A percentile compares a stretch with the other conserved stretches of the same genome.
These are phyloP conservation scores for Oreotrochilus melanogaster DNA, from an alignment of 2,113 vertebrate genomes.

Conservation along the genomic window DNA sequence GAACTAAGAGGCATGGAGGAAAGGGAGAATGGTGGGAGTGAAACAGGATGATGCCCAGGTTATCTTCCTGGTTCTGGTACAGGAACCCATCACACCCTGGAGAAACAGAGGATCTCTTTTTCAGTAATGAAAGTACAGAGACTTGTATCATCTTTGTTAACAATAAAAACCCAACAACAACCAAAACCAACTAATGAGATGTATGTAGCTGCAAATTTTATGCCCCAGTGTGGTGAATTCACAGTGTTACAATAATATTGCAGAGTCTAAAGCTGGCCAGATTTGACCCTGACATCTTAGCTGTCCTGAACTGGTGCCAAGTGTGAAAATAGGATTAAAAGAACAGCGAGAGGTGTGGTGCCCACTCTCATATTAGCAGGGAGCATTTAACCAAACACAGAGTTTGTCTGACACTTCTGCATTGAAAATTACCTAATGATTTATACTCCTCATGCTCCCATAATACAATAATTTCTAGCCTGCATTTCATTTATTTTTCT, in stretches of 20 bases:
- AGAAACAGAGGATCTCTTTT: not conserved
- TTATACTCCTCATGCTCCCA: not conserved
- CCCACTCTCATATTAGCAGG: not conserved
- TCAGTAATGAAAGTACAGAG: not conserved
- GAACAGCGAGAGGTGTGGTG: not conserved
- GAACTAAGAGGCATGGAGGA: not conserved
- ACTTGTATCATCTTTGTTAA: not conserved
- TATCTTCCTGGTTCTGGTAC: not conserved
- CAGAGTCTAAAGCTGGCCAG: not conserved
- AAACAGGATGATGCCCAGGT: not conserved
- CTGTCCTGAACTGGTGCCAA: not conserved
- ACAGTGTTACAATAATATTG: not conserved
- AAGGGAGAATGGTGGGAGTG: not conserved
- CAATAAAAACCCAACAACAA: no score
- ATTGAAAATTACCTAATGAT: not conserved
- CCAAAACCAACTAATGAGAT: not conserved
- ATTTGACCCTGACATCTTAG: not conserved
- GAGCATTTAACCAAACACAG: not conserved
- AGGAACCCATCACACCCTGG: not conserved
- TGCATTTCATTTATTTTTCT: not conserved
- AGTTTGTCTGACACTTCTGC: not conserved
- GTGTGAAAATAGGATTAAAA: not conserved
- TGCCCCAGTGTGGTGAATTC: not conserved
- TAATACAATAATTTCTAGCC: not conserved
- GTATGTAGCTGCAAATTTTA: not conserved